phyloP scores from a whole-genome alignment of 2,113 vertebrate species.

The Clinocottus analis region DNA sequence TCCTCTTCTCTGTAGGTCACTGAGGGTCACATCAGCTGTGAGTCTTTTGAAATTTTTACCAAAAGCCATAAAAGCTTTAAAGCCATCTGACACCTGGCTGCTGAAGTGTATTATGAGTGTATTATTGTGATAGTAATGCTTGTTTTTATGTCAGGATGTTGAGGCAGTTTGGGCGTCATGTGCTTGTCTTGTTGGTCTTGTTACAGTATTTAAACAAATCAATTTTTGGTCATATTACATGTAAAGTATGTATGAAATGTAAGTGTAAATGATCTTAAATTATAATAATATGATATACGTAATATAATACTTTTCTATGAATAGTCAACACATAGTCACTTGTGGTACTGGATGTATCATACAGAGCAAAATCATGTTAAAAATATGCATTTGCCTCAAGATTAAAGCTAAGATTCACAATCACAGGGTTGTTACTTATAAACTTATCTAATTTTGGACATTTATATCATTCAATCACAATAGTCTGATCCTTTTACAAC shows the following conservation, averaged over 20 bases:
- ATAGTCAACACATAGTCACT: background rate
- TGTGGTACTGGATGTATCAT: background rate
- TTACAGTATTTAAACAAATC: background rate
- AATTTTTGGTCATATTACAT: background rate
- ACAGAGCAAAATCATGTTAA: background rate
- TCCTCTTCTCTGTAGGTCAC: slow-evolving; percentile 12
- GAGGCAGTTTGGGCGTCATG: background rate
- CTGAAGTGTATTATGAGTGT: slow-evolving; percentile 3
- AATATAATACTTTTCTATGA: background rate
- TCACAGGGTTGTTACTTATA: slow-evolving; percentile 19
- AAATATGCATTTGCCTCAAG: slow-evolving; percentile 19
- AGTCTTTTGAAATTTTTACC: slow-evolving; percentile 20
- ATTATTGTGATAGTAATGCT: background rate
- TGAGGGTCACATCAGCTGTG: slow-evolving; percentile 22
- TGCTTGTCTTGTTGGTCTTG: background rate
- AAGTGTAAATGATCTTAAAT: background rate
- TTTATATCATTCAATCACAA: slow-evolving; percentile 47
- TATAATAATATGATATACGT: background rate
- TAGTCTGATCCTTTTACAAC: slow-evolving; percentile 7
- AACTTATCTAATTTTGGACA: slow-evolving; percentile 41
- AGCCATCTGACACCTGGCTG: slow-evolving; percentile 2
- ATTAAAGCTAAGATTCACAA: slow-evolving; percentile 28
- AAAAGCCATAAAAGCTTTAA: background rate
- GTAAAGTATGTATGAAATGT: background rate
- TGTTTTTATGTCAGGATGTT: background rate